Conservation (phyloP, 2,113 vertebrate species). For the Lophochroa leadbeateri region DNA sequence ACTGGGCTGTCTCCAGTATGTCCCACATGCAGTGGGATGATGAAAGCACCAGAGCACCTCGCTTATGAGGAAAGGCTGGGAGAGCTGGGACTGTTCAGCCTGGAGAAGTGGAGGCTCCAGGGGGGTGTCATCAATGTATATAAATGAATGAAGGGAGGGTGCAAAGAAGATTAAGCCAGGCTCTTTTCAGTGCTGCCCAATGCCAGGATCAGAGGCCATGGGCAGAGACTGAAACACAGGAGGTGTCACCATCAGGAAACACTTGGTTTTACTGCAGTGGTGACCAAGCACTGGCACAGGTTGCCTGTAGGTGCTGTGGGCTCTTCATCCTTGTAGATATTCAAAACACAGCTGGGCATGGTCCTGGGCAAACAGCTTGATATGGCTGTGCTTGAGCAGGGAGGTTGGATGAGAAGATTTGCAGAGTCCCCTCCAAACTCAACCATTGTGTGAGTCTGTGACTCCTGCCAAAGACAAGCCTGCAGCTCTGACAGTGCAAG, state of each 20-base stretch:
- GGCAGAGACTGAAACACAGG: background rate
- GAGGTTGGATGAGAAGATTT: fast-evolving
- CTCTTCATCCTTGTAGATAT: background rate
- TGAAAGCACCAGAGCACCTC: background rate
- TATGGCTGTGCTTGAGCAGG: background rate
- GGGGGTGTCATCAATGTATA: background rate
- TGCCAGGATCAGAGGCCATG: background rate
- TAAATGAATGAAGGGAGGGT: background rate
- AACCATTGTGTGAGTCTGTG: background rate
- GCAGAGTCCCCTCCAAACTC: background rate
- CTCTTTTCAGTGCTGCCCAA: background rate
- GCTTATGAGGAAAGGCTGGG: background rate
- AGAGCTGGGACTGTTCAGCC: background rate
- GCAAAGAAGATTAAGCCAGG: background rate
- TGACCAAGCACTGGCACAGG: background rate
- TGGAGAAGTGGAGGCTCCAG: background rate
- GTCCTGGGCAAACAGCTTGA: fast-evolving
- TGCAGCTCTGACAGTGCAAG: background rate
- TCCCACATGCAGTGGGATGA: background rate
- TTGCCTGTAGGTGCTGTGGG: background rate
- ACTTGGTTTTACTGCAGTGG: fast-evolving
- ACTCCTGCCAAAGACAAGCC: background rate
- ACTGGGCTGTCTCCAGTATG: background rate
- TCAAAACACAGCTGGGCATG: background rate
- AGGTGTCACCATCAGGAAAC: background rate